These are phyloP conservation scores for Thalassarche chlororhynchos DNA, from an alignment of 2,113 vertebrate genomes.

Conservation along the genomic window DNA sequence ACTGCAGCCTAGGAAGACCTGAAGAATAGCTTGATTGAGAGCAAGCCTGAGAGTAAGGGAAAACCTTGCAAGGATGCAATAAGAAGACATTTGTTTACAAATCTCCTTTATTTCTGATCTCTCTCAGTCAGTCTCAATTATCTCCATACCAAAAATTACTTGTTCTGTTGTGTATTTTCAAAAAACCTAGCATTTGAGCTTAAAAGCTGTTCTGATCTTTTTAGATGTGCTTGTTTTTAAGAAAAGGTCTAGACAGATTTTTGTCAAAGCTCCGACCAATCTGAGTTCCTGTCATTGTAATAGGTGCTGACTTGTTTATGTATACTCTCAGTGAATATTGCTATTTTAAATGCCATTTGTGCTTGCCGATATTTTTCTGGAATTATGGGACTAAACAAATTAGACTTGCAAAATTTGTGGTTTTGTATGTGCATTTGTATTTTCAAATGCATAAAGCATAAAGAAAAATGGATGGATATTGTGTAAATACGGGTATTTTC, in stretches of 20 bases:
- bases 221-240: conserved; percentile 19
- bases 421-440: neutral
- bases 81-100: neutral
- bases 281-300: conserved; percentile 8
- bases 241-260: conserved; percentile 3
- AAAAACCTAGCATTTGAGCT: neutral
- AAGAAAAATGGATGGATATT: neutral
- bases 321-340: neutral
- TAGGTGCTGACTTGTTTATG: conserved; percentile 36
- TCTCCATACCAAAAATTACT: neutral
- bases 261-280: neutral
- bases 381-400: conserved; percentile 18
- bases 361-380: conserved; percentile 27
- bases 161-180: neutral
- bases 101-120: neutral
- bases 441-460: neutral
- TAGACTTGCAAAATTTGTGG: conserved; percentile 18
- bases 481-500: neutral
- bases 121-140: neutral
- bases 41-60: neutral
- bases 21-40: neutral
- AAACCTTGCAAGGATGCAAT: neutral
- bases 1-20: neutral
- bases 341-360: conserved; percentile 59
- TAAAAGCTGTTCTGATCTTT: conserved; percentile 23